Base-by-base conservation (phyloP, 2,797 vertebrate species). In the Coccyzus lansbergi region DNA sequence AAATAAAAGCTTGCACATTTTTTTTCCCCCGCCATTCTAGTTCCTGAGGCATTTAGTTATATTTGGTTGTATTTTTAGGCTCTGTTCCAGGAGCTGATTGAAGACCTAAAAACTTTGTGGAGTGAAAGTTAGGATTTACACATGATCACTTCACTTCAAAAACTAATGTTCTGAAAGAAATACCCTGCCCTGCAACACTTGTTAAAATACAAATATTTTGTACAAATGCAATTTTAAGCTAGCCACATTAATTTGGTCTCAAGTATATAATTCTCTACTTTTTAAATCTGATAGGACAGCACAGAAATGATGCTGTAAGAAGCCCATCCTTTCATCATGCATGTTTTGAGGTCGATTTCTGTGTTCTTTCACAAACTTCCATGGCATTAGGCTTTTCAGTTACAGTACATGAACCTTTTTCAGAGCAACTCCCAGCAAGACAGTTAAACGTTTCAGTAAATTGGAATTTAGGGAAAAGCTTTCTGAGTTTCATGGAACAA, bases 61-160 rank as follows among this genome's bases (percentile, higher is more conserved):
- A 86, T 90, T 93, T 94, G 60, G 83, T 88, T 90, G 81, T 79
- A 86, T 74, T 94, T 94, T 94, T 94, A 94, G 94, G 90, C 90
- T 86, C 29, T 0, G 0, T 88, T 93, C 93, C 94, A 93, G 82
- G 49, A 84, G 36, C 85, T 96, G 55, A 95, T 40, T 88, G 88
- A 82, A 92, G 90, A 94, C 86, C 13, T 34, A 81, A 79, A 92
- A 91, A 55, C 78, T 94, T 84, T 13, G 48, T 74, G 70, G 83
- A 91, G 77, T 42, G 44, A 52, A 88, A 94, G 63, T 92, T 85
- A 64, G 71, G 60, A 90, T 94, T 95, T 84, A 77, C 0, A 0
- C 78, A 75, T 86, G 71, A 90, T 77, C 77, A 48, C 22, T 88
- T 83, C 17, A 64, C 71, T 90, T 92, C 60, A 90, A 63, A 94